Percentiles rank a stretch among this genome's conserved stretches.
These are phyloP conservation scores for Ormyrus rosae DNA, from an alignment of 2,888 invertebrate species.

Conservation along the genomic window DNA sequence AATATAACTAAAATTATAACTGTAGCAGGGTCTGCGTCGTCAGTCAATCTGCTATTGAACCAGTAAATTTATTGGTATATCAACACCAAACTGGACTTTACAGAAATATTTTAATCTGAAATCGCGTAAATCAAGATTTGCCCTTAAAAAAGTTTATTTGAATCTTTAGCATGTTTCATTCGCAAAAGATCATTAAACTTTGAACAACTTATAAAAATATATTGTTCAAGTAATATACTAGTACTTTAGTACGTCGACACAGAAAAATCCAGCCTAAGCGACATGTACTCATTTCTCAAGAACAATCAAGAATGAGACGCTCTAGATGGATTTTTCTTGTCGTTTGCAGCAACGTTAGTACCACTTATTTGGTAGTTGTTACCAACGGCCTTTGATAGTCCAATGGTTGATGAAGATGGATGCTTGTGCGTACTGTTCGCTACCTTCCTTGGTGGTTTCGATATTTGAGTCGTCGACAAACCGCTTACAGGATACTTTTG, in stretches of 20 bases:
- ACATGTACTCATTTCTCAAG: constrained; percentile 50
- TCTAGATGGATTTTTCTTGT: constrained; percentile 70
- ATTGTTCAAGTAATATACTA: too few relatives aligned
- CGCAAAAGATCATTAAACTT: too few relatives aligned
- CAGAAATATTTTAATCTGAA: too few relatives aligned
- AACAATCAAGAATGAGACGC: constrained; percentile 68
- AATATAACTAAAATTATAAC: constrained; percentile 41
- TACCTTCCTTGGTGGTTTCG: constrained; percentile 75
- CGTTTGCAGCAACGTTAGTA: constrained; percentile 60
- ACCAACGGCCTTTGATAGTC: constrained; percentile 4
- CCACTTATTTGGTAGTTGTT: constrained; percentile 59
- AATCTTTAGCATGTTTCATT: too few relatives aligned
- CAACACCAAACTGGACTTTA: too few relatives aligned
- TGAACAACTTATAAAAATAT: too few relatives aligned
- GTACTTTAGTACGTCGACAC: too few relatives aligned
- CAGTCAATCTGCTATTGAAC: constrained; percentile 34
- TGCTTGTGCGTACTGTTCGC: constrained; percentile 52
- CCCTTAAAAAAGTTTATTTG: too few relatives aligned
- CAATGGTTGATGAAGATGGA: constrained; percentile 19
- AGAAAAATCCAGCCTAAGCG: background rate
- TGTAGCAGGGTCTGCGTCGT: constrained; percentile 28
- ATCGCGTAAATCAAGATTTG: too few relatives aligned
- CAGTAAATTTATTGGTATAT: too few relatives aligned
- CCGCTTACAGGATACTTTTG: constrained; percentile 84
- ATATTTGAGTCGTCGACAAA: constrained; percentile 79